These are phyloP conservation scores for Anaspis maculata DNA, from an alignment of 2,888 invertebrate species.

Conservation along the genomic window DNA sequence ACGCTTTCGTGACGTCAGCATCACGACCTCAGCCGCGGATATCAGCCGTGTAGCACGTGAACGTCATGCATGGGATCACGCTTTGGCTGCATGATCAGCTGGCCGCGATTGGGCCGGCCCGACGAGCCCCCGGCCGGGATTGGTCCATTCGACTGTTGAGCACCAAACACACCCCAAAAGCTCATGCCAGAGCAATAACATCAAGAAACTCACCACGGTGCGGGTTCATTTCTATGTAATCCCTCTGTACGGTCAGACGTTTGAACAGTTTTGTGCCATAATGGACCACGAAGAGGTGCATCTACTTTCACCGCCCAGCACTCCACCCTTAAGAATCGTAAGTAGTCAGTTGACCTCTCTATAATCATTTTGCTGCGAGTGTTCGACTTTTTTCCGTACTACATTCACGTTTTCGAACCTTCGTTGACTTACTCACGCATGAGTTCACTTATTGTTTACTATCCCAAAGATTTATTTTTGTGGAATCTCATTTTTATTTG, in stretches of 20 bases:
- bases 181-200: slow-evolving; percentile 40
- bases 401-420: slow-evolving; percentile 7
- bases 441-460: no score
- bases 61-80: slow-evolving; percentile 70
- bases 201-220: slow-evolving; percentile 25
- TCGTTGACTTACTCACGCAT: neutral
- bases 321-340: slow-evolving; percentile 56
- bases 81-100: slow-evolving; percentile 62
- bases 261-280: slow-evolving; percentile 4
- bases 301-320: slow-evolving; percentile 61
- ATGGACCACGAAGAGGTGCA: slow-evolving; percentile 13
- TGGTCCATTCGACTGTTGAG: slow-evolving; percentile 45
- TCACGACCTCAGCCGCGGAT: slow-evolving; percentile 54
- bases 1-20: slow-evolving; percentile 50
- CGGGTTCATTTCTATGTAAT: slow-evolving; percentile 24
- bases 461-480: no score
- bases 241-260: slow-evolving; percentile 6
- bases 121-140: slow-evolving; percentile 65
- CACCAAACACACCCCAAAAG: slow-evolving; percentile 44
- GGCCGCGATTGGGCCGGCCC: slow-evolving; percentile 50
- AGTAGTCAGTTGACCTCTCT: no score
- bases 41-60: slow-evolving; percentile 80
- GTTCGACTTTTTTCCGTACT: slow-evolving; percentile 1
- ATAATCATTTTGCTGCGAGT: no score
- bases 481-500: no score